Evolutionary conservation across 1,140 invertebrate genomes (phyloP).

Genomic region (Myzus persicae): DNA sequence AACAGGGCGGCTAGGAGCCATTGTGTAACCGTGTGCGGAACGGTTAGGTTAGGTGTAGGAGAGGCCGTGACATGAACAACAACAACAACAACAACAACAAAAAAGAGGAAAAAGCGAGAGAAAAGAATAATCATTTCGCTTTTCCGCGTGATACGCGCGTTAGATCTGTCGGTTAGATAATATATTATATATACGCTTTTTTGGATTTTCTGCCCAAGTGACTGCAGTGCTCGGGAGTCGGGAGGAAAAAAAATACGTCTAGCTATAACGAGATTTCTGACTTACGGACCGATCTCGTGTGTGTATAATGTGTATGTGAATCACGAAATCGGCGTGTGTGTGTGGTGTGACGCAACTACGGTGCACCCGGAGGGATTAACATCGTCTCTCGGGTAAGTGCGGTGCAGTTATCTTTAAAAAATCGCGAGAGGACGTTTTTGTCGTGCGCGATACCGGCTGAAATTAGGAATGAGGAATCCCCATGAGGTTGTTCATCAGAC

Average conservation of each 20-base stretch:
- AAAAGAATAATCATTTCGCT: slow-evolving; percentile 12
- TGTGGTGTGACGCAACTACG: neutral
- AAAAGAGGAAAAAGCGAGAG: neutral
- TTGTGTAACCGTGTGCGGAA: neutral
- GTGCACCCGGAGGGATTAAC: slow-evolving; percentile 4
- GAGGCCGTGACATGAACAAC: neutral
- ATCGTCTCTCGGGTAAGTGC: neutral
- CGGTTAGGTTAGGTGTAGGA: neutral
- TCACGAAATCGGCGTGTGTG: neutral
- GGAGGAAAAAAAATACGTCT: neutral
- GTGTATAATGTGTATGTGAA: neutral
- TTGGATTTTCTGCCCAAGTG: slow-evolving; percentile 10
- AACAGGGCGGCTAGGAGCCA: neutral
- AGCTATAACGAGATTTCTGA: slow-evolving; percentile 16
- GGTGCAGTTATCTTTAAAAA: neutral
- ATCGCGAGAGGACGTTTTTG: neutral
- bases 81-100: neutral
- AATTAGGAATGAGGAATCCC: neutral
- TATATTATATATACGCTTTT: neutral
- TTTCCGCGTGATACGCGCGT: neutral
- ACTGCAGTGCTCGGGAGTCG: neutral
- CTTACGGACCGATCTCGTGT: neutral
- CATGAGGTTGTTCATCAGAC: neutral
- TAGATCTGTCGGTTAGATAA: slow-evolving; percentile 15
- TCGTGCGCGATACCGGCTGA: neutral